phyloP scores from a whole-genome alignment of 1,140 invertebrate species.

The Anoplolepis gracilipes region DNA sequence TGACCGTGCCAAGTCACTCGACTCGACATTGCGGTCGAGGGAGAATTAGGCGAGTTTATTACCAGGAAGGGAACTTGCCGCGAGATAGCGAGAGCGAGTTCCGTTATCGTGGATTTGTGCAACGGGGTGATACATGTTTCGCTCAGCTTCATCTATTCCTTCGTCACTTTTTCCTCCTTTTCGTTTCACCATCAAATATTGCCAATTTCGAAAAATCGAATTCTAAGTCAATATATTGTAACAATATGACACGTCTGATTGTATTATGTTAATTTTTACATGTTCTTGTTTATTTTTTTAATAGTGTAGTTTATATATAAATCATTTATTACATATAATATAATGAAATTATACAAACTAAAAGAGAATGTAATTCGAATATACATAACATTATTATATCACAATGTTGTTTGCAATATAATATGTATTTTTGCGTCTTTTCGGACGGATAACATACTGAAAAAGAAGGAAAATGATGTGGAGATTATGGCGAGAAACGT shows the following conservation, averaged over 20 bases:
- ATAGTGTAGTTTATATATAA: neutral
- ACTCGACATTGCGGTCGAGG: constrained; percentile 66
- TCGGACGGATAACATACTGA: neutral
- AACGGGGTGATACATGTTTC: constrained; percentile 59
- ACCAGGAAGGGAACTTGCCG: constrained; percentile 65
- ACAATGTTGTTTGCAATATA: neutral
- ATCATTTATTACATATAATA: neutral
- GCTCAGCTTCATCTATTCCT: neutral
- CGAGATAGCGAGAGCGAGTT: constrained; percentile 66
- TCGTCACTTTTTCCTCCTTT: neutral
- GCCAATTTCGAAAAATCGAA: neutral
- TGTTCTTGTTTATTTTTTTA: neutral
- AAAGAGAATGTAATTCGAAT: neutral
- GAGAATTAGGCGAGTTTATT: constrained; percentile 74
- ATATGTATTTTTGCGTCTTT: neutral
- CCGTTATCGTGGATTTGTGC: constrained; percentile 71
- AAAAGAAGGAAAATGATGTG: neutral
- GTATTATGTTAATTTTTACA: neutral
- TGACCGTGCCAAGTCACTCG: constrained; percentile 67
- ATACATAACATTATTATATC: neutral
- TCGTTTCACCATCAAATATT: neutral
- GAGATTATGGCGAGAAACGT: constrained; percentile 9
- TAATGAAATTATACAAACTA: neutral
- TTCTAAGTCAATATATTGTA: neutral
- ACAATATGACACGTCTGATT: neutral